Evolutionary conservation across 1,140 invertebrate species (phyloP).

Genomic region (Campoletis sonorensis): DNA sequence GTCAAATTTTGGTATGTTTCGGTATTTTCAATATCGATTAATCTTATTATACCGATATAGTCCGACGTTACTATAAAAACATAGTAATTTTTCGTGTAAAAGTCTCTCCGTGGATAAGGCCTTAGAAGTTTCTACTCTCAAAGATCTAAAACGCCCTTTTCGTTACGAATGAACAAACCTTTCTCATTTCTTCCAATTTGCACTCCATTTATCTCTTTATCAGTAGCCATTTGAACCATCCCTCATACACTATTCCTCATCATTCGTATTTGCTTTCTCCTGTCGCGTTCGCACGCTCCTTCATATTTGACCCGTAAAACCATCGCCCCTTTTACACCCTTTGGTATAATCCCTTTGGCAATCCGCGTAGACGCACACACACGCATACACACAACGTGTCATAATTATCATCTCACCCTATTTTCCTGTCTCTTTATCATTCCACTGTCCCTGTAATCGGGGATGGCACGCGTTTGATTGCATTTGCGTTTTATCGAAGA

Average conservation of each 20-base stretch:
- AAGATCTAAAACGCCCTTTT: not conserved
- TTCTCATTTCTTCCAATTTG: not conserved
- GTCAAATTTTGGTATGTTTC: no score
- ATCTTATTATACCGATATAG: no score
- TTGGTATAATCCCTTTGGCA: conserved; percentile 51
- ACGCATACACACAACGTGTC: conserved; percentile 45
- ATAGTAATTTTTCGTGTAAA: no score
- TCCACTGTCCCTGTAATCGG: conserved; percentile 44
- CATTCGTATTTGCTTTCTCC: not conserved
- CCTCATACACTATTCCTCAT: not conserved
- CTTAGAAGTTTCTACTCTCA: not conserved
- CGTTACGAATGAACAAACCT: not conserved
- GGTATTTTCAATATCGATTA: no score
- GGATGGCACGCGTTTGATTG: conserved; percentile 31
- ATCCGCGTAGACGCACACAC: not conserved
- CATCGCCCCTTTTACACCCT: conserved; percentile 27
- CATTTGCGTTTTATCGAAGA: not conserved
- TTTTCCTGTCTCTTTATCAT: conserved; percentile 17
- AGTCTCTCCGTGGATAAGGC: no score
- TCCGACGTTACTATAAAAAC: no score
- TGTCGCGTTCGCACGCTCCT: not conserved
- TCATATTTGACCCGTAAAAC: conserved; percentile 2
- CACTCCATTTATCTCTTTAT: not conserved
- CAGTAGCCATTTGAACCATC: not conserved
- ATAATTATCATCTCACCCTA: conserved; percentile 58